Percentiles rank a stretch among this genome's conserved stretches.
These are phyloP conservation scores for Limanda limanda DNA, from an alignment of 2,113 vertebrate species.

Conservation along the genomic window DNA sequence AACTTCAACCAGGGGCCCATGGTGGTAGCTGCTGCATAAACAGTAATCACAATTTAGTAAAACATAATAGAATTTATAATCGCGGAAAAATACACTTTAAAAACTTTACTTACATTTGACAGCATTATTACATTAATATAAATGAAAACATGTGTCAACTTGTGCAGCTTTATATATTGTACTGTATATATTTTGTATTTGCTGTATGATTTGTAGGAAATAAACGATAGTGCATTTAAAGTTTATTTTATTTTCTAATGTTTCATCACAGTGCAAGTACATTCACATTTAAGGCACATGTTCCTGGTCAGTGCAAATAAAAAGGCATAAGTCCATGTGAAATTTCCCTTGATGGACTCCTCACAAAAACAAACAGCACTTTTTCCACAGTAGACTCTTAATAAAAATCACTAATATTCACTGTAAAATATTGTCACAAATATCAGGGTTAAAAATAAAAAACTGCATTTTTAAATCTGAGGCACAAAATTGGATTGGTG, in stretches of 20 bases:
- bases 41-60: too few species aligned
- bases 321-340: slow-evolving; percentile 44
- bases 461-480: background rate
- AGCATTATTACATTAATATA: too few species aligned
- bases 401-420: background rate
- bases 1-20: too few species aligned
- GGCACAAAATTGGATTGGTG: background rate
- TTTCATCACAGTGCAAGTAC: slow-evolving; percentile 68
- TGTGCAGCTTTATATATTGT: too few species aligned
- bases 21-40: too few species aligned
- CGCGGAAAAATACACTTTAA: too few species aligned
- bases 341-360: slow-evolving; percentile 43
- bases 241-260: slow-evolving; percentile 19
- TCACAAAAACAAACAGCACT: slow-evolving; percentile 7
- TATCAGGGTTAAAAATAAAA: background rate
- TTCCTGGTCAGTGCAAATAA: slow-evolving; percentile 55
- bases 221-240: slow-evolving; percentile 8
- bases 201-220: background rate
- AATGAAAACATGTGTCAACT: too few species aligned
- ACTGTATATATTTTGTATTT: background rate
- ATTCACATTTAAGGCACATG: slow-evolving; percentile 71
- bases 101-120: too few species aligned
- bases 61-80: too few species aligned
- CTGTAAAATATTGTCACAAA: background rate
- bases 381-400: background rate